Percentiles rank a stretch among this genome's conserved stretches.
These are phyloP conservation scores for Plecotus auritus DNA, from an alignment of 2,113 vertebrate genomes.

Conservation along the genomic window DNA sequence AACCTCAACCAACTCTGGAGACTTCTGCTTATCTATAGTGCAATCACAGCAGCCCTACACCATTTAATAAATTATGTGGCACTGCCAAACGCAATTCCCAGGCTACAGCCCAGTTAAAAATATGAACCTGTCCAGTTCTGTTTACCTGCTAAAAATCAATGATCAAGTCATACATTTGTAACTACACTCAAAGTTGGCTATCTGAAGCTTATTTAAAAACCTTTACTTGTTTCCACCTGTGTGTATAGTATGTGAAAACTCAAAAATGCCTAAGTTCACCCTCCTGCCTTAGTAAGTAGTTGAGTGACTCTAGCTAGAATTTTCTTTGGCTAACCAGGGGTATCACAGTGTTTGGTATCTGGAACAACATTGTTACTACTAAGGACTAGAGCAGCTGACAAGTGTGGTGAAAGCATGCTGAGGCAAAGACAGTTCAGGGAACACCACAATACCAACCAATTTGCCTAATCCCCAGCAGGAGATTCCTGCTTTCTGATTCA, in stretches of 20 bases:
- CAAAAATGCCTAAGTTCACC: background rate
- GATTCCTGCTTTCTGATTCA: background rate
- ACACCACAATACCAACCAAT: background rate
- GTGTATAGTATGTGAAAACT: background rate
- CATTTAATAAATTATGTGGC: conserved; percentile 35
- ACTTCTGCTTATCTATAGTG: conserved; percentile 9
- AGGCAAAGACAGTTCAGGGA: background rate
- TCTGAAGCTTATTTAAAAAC: conserved; percentile 15
- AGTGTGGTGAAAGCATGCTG: background rate
- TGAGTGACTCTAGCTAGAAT: background rate
- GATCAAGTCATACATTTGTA: conserved; percentile 47
- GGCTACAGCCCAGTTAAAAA: conserved; percentile 44
- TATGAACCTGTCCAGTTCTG: conserved; percentile 48
- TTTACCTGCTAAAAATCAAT: conserved; percentile 61
- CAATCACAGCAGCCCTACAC: conserved; percentile 26
- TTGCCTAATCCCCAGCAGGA: background rate
- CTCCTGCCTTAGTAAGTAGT: background rate
- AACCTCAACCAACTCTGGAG: conserved; percentile 53
- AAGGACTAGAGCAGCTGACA: background rate
- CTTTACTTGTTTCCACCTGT: background rate
- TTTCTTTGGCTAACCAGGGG: background rate
- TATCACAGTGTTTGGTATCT: background rate
- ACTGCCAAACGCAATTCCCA: conserved; percentile 46
- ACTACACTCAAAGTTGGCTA: conserved; percentile 21
- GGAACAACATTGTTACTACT: background rate